phyloP scores from a whole-genome alignment of 2,797 vertebrate species.

The Pseudocheirus occidentalis region DNA sequence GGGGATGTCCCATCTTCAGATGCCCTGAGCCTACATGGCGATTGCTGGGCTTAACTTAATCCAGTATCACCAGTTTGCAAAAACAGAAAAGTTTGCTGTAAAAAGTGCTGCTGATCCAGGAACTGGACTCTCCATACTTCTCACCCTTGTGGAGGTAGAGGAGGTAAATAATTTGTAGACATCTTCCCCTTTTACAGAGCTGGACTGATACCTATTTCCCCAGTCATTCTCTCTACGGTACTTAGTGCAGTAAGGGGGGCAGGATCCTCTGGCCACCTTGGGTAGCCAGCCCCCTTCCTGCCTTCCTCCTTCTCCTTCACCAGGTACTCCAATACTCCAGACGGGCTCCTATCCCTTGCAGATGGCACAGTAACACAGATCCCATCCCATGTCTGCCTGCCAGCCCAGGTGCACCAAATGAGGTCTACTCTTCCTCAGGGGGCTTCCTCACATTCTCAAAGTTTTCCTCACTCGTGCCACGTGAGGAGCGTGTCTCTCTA shows the following conservation, averaged over 20 bases:
- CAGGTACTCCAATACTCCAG: background rate
- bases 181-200: conserved; percentile 56
- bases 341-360: background rate
- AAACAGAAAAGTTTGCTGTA: background rate
- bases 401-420: too few species aligned
- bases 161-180: conserved; percentile 52
- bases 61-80: background rate
- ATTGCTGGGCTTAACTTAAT: background rate
- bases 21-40: background rate
- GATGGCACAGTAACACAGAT: background rate
- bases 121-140: conserved; percentile 12
- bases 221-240: background rate
- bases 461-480: background rate
- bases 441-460: background rate
- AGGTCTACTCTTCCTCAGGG: background rate
- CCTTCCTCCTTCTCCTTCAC: background rate
- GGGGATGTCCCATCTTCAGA: too few species aligned
- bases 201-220: conserved; percentile 20
- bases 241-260: background rate
- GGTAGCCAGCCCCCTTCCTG: background rate
- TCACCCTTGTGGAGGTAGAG: background rate
- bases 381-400: background rate
- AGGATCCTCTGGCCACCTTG: background rate
- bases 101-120: conserved; percentile 28
- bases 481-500: background rate